A percentile compares a stretch with the other conserved stretches of the same genome.
Conservation (phyloP, 2,797 vertebrate species). For the Anguilla anguilla region DNA sequence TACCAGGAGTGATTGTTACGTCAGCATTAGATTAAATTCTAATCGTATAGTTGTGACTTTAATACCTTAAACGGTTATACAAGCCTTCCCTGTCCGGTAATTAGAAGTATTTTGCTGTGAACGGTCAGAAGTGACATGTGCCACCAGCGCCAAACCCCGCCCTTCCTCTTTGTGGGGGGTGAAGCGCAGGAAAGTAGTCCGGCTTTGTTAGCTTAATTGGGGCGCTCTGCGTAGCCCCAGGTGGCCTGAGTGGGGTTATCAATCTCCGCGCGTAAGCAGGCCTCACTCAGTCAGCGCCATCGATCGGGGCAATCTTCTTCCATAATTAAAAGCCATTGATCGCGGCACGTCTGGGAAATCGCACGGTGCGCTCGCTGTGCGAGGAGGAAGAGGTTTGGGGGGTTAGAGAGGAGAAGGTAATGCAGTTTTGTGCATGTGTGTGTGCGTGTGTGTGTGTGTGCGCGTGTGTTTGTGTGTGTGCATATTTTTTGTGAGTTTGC, state of each 20-base stretch:
- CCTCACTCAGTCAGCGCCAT: slow-evolving; percentile 62
- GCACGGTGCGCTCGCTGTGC: slow-evolving; percentile 41
- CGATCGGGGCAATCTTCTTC: slow-evolving; percentile 65
- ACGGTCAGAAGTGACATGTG: too few relatives aligned
- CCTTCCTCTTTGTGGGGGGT: not conserved
- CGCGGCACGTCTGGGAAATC: slow-evolving; percentile 58
- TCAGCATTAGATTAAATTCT: too few relatives aligned
- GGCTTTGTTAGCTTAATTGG: slow-evolving; percentile 66
- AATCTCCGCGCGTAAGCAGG: slow-evolving; percentile 52
- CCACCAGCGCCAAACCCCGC: not conserved
- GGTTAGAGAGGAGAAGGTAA: slow-evolving; percentile 1
- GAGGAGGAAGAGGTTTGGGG: slow-evolving; percentile 33
- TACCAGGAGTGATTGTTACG: too few relatives aligned
- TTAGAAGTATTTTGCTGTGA: too few relatives aligned
- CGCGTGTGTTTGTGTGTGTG: not conserved
- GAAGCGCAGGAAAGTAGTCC: slow-evolving; percentile 50
- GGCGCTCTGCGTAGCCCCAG: slow-evolving; percentile 64
- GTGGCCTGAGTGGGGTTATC: slow-evolving; percentile 58
- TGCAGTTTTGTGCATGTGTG: slow-evolving; percentile 14
- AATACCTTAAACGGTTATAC: too few relatives aligned
- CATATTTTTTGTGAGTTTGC: not conserved
- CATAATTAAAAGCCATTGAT: slow-evolving; percentile 82
- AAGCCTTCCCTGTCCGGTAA: too few relatives aligned
- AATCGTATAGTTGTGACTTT: too few relatives aligned
- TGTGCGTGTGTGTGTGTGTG: not conserved